These are phyloP conservation scores for Zaprionus nigranus DNA, from an alignment of 1,140 invertebrate species.

Conservation along the genomic window DNA sequence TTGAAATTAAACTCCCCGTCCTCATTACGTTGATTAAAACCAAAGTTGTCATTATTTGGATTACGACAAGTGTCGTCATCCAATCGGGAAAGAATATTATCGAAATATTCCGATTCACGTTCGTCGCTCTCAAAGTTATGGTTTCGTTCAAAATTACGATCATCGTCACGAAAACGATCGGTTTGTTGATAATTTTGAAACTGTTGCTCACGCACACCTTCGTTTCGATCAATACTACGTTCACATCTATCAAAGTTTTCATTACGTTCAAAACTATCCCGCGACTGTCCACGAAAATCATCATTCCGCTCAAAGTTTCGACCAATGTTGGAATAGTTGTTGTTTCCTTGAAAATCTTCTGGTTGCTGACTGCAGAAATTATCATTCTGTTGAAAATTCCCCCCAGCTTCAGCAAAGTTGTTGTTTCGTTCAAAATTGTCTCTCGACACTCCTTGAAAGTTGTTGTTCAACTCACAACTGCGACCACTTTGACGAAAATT, in stretches of 20 bases:
- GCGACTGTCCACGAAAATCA: not conserved
- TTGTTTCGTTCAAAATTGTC: not conserved
- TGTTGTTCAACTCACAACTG: not conserved
- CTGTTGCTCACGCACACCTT: not conserved
- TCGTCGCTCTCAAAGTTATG: not conserved
- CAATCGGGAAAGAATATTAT: slow-evolving; percentile 1
- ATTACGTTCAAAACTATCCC: not conserved
- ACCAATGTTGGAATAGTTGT: not conserved
- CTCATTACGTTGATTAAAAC: not conserved
- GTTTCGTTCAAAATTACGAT: not conserved
- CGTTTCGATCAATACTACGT: not conserved
- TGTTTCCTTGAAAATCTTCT: not conserved
- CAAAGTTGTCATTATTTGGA: not conserved
- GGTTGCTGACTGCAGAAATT: not conserved
- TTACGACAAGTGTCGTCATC: not conserved
- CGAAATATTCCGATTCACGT: not conserved
- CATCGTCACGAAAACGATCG: not conserved
- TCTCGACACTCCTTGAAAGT: not conserved
- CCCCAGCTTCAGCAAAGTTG: not conserved
- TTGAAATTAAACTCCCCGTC: not conserved
- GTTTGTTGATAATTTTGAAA: not conserved
- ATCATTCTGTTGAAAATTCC: not conserved
- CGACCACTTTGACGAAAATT: not conserved
- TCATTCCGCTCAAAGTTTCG: not conserved
- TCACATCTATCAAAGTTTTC: not conserved